Evolutionary conservation across 2,797 vertebrate species (phyloP), one percentile per base, ranked within the genome.

Genomic region (Cynodonichthys magdalenae): DNA sequence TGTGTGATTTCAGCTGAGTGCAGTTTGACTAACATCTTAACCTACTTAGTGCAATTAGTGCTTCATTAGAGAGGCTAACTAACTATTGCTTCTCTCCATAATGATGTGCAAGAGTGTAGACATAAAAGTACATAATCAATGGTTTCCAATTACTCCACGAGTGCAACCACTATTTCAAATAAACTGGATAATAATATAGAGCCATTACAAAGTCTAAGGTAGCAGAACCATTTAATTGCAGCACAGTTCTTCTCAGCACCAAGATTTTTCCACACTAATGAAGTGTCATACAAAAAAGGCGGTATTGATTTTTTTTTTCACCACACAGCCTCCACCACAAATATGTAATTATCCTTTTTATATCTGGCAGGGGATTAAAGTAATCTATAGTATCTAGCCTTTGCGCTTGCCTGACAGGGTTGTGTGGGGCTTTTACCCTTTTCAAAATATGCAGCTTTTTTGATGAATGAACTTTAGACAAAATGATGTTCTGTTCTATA

Each of bases 321-420:
- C 95, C 96, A 95, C 96, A 98, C 95, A 96, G 95, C 94, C 96
- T 97, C 96, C 95, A 96, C 96, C 98, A 98, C 98, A 99, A 99
- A 99, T 99, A 99, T 99, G 96, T 99, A 98, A 99, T 99, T 98
- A 99, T 99, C 96, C 97, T 92, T 98, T 99, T 99, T 99, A 98
- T 98, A 98, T 98, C 96, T 97, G 97, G 96, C 97, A 95, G 94
- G 96, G 97, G 97, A 98, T 99, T 98, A 97, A 97, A 98, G 97
- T 99, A 98, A 99, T 99, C 98, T 99, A 99, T 99, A 99, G 96
- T 96, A 96, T 96, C 96, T 98, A 97, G 96, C 96, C 96, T 98
- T 97, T 98, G 96, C 93, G 95, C 97, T 94, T 94, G 94, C 91
- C 95, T 98, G 97, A 99, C 98, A 94, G 96, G 92, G 92, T 93